phyloP scores from a whole-genome alignment of 2,113 vertebrate species.

The Sinocyclocheilus maitianheensis region DNA sequence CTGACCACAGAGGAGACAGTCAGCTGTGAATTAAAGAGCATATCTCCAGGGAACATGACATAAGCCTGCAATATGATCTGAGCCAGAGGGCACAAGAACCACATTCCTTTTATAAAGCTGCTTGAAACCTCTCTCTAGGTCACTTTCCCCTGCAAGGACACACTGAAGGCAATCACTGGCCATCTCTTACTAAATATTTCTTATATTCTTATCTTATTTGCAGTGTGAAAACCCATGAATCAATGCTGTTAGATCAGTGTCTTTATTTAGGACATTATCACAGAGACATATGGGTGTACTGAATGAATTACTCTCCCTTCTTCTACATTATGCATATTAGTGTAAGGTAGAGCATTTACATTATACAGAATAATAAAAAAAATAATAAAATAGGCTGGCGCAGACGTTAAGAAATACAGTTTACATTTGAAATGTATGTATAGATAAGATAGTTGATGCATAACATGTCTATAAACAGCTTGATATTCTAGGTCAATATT shows the following conservation, averaged over 20 bases:
- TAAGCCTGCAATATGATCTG: constrained; percentile 38
- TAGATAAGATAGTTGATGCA: neutral
- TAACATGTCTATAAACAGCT: neutral
- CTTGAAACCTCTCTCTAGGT: neutral
- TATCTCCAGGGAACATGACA: constrained; percentile 33
- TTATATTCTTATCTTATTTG: neutral
- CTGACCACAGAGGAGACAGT: constrained; percentile 26
- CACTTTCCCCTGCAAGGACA: constrained; percentile 34
- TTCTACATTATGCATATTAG: neutral
- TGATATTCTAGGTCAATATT: neutral
- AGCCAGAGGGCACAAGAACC: constrained; percentile 7
- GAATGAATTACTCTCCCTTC: neutral
- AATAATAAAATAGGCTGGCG: neutral
- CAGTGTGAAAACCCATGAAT: constrained; percentile 2
- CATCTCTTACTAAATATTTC: constrained; percentile 9
- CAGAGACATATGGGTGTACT: neutral
- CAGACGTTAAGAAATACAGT: neutral
- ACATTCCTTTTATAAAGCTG: constrained; percentile 9
- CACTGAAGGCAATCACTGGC: constrained; percentile 9
- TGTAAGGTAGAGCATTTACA: neutral
- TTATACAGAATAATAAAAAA: neutral
- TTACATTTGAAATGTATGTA: neutral
- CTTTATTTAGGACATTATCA: neutral
- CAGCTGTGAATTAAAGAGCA: constrained; percentile 37
- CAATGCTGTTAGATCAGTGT: constrained; percentile 9